Evolutionary conservation across 1,140 invertebrate genomes (phyloP).

Genomic region (Drosophila guanche): DNA sequence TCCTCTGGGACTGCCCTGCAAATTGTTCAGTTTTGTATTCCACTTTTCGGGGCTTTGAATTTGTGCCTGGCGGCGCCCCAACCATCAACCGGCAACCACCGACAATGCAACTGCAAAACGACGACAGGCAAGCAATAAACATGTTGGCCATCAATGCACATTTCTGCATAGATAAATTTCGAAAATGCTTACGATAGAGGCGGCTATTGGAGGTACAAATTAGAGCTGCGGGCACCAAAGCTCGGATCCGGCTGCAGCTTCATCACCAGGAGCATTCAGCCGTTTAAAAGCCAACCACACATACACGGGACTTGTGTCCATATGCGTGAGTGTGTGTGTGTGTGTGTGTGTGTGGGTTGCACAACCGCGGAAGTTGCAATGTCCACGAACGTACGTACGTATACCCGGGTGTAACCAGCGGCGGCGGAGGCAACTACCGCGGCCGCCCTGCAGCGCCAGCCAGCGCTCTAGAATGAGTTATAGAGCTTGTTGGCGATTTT

Average conservation of each 20-base stretch:
- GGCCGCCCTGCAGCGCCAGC: constrained; percentile 56
- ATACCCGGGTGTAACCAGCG: constrained; percentile 60
- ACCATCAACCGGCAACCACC: not conserved
- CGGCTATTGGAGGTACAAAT: constrained; percentile 65
- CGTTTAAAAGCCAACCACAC: constrained; percentile 45
- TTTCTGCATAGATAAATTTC: constrained; percentile 73
- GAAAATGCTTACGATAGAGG: constrained; percentile 45
- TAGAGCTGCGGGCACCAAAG: constrained; percentile 51
- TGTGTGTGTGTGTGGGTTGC: constrained; percentile 30
- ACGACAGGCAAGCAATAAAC: constrained; percentile 66
- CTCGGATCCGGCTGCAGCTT: constrained; percentile 19
- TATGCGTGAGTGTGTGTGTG: constrained; percentile 17
- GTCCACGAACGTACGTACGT: constrained; percentile 18
- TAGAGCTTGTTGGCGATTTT: constrained; percentile 83
- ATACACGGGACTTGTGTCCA: constrained; percentile 12
- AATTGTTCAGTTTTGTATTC: constrained; percentile 39
- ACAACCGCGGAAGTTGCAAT: constrained; percentile 70
- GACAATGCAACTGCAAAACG: constrained; percentile 44
- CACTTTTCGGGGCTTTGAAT: constrained; percentile 28
- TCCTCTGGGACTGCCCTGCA: constrained; percentile 41
- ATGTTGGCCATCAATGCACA: constrained; percentile 68
- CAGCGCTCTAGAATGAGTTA: constrained; percentile 81
- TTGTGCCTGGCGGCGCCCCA: too few relatives aligned
- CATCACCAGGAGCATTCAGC: constrained; percentile 53
- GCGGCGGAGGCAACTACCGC: constrained; percentile 68